These are phyloP conservation scores for Egretta garzetta DNA, from an alignment of 2,113 vertebrate species.

Conservation along the genomic window DNA sequence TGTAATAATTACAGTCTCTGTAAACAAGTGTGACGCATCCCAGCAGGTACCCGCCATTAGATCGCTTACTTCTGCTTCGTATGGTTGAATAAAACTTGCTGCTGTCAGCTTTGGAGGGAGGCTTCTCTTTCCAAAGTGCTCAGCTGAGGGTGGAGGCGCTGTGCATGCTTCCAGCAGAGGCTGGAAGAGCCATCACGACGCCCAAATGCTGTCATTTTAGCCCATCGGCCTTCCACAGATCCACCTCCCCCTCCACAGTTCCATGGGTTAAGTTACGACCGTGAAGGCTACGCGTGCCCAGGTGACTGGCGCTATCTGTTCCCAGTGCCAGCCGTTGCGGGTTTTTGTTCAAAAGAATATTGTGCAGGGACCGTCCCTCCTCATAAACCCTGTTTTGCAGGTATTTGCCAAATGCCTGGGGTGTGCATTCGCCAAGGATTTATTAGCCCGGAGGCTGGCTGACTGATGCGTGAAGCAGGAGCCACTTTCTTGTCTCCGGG, in stretches of 20 bases:
- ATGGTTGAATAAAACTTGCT: background rate
- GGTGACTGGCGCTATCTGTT: background rate
- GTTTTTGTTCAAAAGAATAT: background rate
- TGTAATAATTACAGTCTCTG: background rate
- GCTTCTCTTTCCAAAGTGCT: background rate
- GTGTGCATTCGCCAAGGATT: background rate
- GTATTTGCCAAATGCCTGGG: background rate
- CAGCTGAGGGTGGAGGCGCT: background rate
- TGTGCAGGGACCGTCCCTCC: background rate
- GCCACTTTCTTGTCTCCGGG: background rate
- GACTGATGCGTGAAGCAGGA: background rate
- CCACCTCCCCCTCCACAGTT: background rate
- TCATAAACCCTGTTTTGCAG: background rate
- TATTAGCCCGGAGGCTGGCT: background rate
- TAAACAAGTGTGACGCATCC: background rate
- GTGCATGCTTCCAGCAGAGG: background rate
- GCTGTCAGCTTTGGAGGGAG: background rate
- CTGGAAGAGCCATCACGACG: background rate
- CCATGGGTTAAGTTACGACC: background rate
- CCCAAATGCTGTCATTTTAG: background rate
- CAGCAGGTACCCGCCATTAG: background rate
- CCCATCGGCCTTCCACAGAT: background rate
- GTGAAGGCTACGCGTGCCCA: rapidly evolving
- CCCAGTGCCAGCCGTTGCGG: background rate
- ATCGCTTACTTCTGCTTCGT: background rate